These are phyloP conservation scores for Acrobasis suavella DNA, from an alignment of 2,888 invertebrate species.

Conservation along the genomic window DNA sequence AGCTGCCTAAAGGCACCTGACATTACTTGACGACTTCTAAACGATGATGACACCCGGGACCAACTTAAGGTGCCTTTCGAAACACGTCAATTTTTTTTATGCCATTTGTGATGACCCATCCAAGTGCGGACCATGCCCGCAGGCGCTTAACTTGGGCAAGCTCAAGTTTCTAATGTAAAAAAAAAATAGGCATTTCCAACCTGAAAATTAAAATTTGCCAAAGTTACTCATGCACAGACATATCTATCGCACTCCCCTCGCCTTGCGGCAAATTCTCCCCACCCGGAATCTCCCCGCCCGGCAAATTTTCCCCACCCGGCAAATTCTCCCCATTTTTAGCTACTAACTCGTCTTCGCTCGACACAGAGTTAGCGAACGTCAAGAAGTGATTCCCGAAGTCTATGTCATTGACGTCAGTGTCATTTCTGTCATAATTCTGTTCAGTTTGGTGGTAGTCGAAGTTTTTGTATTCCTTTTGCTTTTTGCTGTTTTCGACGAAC, in stretches of 20 bases:
- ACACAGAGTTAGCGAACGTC: constrained; percentile 49
- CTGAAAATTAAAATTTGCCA: constrained; percentile 11
- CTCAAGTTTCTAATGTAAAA: too few relatives aligned
- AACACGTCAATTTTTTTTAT: too few relatives aligned
- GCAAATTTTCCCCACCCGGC: constrained; percentile 27
- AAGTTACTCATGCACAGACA: constrained; percentile 62
- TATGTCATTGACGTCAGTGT: constrained; percentile 49
- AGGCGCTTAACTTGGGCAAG: too few relatives aligned
- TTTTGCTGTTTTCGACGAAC: constrained; percentile 80
- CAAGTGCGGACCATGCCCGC: too few relatives aligned
- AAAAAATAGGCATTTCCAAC: constrained; percentile 22
- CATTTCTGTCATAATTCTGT: constrained; percentile 49
- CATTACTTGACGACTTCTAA: too few relatives aligned
- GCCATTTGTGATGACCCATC: too few relatives aligned
- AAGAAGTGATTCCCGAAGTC: constrained; percentile 76
- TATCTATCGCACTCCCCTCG: constrained; percentile 53
- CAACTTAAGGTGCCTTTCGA: too few relatives aligned
- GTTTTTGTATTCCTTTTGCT: constrained; percentile 66
- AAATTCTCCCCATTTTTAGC: constrained; percentile 40
- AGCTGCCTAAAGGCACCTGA: too few relatives aligned
- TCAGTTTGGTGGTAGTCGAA: constrained; percentile 43
- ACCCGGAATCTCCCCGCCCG: constrained; percentile 28
- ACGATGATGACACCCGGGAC: too few relatives aligned
- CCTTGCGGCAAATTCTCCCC: constrained; percentile 33
- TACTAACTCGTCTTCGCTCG: constrained; percentile 62